Conservation (phyloP, 2,113 vertebrate genomes). For the Sporophila hypoxantha region DNA sequence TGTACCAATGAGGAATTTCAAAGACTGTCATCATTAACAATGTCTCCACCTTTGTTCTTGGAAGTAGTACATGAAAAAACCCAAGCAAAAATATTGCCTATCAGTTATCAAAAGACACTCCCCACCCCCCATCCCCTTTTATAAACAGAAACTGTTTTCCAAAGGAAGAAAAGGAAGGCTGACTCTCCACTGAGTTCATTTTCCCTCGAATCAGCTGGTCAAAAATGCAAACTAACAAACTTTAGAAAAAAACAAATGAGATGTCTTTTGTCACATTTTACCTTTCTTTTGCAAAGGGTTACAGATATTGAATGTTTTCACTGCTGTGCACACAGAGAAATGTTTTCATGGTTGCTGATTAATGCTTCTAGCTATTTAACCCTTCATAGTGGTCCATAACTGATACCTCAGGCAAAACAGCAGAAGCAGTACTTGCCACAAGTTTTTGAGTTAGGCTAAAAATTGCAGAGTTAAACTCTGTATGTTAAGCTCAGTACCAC, state of each 20-base stretch:
- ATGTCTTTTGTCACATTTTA: neutral
- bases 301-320: neutral
- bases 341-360: accelerated
- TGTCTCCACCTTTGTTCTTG: neutral
- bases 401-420: neutral
- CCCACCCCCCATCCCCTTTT: neutral
- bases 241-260: neutral
- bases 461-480: neutral
- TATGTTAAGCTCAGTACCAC: neutral
- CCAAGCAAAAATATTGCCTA: neutral
- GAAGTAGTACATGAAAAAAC: neutral
- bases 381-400: neutral
- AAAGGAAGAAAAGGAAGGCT: neutral
- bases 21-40: neutral
- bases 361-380: neutral
- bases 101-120: neutral
- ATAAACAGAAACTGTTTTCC: neutral
- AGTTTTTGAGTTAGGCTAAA: neutral
- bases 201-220: neutral
- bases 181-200: neutral
- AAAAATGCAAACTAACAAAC: neutral
- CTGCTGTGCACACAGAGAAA: neutral
- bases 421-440: neutral
- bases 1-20: neutral
- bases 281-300: neutral